A percentile compares a stretch with the other conserved stretches of the same genome.
phyloP scores from a whole-genome alignment of 2,888 invertebrate genomes.

The Acleris holmiana region DNA sequence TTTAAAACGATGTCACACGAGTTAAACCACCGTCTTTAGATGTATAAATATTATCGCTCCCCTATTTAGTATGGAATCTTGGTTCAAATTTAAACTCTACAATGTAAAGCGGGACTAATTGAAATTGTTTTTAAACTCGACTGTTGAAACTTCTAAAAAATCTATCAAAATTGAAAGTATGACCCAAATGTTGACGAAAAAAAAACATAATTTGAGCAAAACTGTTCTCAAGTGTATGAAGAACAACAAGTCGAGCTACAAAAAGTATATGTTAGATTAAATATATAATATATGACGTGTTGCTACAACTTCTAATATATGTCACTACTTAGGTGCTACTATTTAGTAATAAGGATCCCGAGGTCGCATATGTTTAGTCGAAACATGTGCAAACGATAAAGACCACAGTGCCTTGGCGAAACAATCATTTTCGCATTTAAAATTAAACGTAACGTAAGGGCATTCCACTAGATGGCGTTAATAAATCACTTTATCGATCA shows the following conservation, averaged over 20 bases:
- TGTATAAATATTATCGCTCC: slow-evolving; percentile 54
- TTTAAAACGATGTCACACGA: slow-evolving; percentile 79
- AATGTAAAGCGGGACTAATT: slow-evolving; percentile 67
- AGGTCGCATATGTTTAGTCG: slow-evolving; percentile 29
- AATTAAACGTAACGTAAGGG: slow-evolving; percentile 12
- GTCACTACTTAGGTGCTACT: slow-evolving; percentile 79
- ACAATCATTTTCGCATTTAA: slow-evolving; percentile 30
- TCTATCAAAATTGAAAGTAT: not conserved
- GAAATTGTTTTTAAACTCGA: slow-evolving; percentile 46
- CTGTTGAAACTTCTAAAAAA: slow-evolving; percentile 22
- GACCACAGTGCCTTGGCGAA: slow-evolving; percentile 34
- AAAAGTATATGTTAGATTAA: slow-evolving; percentile 38
- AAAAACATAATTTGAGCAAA: not conserved
- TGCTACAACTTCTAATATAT: slow-evolving; percentile 51
- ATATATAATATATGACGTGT: slow-evolving; percentile 55
- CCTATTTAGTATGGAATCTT: slow-evolving; percentile 53
- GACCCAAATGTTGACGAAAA: too few species aligned
- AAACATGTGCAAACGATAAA: slow-evolving; percentile 25
- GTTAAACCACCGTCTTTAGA: slow-evolving; percentile 78
- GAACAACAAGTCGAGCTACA: slow-evolving; percentile 28
- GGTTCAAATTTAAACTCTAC: slow-evolving; percentile 46
- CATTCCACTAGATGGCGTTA: slow-evolving; percentile 7
- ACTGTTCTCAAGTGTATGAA: not conserved
- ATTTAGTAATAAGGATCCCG: slow-evolving; percentile 64
- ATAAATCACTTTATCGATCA: slow-evolving; percentile 4